Percentiles rank a stretch among this genome's conserved stretches.
Conservation (phyloP, 2,888 invertebrate genomes). For the Zele albiditarsus region DNA sequence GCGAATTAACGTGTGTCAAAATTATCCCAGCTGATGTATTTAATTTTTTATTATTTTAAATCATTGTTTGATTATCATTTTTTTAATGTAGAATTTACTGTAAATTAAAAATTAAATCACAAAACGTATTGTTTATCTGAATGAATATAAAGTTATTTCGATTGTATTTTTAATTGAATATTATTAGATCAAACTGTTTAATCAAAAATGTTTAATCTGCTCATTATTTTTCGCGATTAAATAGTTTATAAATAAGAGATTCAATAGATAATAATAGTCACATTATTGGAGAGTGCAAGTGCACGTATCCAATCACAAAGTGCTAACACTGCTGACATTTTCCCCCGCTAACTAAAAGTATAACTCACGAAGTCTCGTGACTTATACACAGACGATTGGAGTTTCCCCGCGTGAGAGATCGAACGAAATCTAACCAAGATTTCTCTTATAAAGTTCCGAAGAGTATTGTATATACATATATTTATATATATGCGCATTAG, state of each 20-base stretch:
- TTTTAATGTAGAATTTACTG: no score
- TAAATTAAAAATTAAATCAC: no score
- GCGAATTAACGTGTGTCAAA: no score
- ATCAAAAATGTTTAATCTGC: not conserved
- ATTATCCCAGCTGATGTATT: no score
- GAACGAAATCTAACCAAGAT: not conserved
- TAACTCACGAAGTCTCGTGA: conserved; percentile 17
- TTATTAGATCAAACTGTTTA: not conserved
- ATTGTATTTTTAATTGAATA: not conserved
- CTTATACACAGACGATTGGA: not conserved
- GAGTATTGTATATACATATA: not conserved
- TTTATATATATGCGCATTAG: not conserved
- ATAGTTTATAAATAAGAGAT: not conserved
- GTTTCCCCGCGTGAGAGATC: not conserved
- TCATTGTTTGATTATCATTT: no score
- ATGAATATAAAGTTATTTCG: no score
- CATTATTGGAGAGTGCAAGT: conserved; percentile 26
- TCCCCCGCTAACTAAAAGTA: not conserved
- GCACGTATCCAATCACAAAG: conserved; percentile 19
- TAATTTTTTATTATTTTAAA: no score
- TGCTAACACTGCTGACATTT: conserved; percentile 28
- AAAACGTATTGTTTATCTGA: no score
- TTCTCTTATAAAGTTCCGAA: not conserved
- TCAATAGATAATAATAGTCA: conserved; percentile 18
- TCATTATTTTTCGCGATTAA: not conserved